Base-by-base conservation (phyloP, 1,140 invertebrate species). In the Theocolax elegans region DNA sequence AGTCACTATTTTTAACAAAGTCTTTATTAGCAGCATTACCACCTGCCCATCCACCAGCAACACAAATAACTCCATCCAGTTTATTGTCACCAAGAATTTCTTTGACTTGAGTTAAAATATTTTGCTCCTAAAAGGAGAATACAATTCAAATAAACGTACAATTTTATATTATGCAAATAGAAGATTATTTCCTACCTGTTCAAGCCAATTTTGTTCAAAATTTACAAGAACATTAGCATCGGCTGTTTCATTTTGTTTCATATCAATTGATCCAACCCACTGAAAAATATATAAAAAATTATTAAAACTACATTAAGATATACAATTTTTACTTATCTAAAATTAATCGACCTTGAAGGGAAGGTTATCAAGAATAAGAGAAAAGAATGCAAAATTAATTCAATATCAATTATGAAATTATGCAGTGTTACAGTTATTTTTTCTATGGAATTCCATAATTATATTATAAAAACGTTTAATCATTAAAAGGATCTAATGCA, bases 41-140 rank as follows among this genome's bases (percentile, higher is more conserved):
- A 77, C 97, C 97, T 53, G 97, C 96, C 98, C 98, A 99, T 46
- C 98, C 98, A 63, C 97, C 98, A 68, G 98, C 98, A 17, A 99
- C 97, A 87, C 97, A 99, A 75, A 99, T 93, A 51, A 99, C 90
- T 31, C 95, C 97, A 89, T 99, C 97, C 25, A 99, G 79, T 87
- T 98, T 97, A 38, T 93, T 85, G 53, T 89, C 90, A 76, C 89
- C 88, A 27, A 95, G 81, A 19, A 89, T 86, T 54, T 86, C 80
- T 17, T 85, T 86, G 1, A 94, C 84, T 80, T 91, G 87, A 48
- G 83, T 79, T 2, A 94, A 78, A 38, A 94, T 91, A 48, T 86
- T 79, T 21, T 85, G 74, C 83, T 94, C 92, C 87, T 90, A 65
- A 17, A 62, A 46, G 13, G 12, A 31, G 17, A 67, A 54, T 29